These are phyloP conservation scores for Nycticryphes semicollaris DNA, from an alignment of 2,113 vertebrate genomes.

Conservation along the genomic window DNA sequence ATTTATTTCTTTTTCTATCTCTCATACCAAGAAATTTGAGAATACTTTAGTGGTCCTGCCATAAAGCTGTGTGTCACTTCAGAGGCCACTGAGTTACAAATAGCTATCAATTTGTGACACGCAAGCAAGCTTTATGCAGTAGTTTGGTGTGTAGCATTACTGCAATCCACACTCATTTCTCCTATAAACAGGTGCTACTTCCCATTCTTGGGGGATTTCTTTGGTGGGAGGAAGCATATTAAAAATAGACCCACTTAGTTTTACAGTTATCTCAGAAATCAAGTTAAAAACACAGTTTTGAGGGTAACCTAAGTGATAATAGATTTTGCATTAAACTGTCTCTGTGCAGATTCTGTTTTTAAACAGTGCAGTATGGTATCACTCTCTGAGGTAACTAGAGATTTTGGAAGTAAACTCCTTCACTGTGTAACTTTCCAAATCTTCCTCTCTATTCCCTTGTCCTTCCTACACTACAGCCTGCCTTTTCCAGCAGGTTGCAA, in stretches of 20 bases:
- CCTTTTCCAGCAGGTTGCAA: background rate
- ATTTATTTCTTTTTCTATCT: background rate
- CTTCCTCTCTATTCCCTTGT: background rate
- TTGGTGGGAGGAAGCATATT: conserved; percentile 9
- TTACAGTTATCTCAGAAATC: conserved; percentile 25
- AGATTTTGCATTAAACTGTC: background rate
- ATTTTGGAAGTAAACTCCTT: background rate
- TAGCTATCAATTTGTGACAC: background rate
- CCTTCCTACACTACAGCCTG: background rate
- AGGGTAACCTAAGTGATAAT: background rate
- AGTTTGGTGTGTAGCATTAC: background rate
- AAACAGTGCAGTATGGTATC: background rate
- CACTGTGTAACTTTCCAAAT: background rate
- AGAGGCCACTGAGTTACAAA: background rate
- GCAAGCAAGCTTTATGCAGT: background rate
- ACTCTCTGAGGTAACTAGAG: background rate
- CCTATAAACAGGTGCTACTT: background rate
- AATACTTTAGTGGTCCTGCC: background rate
- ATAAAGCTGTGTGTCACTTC: background rate
- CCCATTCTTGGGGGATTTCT: conserved; percentile 25
- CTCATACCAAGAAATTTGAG: background rate
- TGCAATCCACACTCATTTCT: background rate
- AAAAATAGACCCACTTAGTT: conserved; percentile 13
- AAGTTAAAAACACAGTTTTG: background rate
- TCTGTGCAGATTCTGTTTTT: background rate